Base-by-base conservation (phyloP, 2,888 invertebrate species). In the Cetonia aurata region DNA sequence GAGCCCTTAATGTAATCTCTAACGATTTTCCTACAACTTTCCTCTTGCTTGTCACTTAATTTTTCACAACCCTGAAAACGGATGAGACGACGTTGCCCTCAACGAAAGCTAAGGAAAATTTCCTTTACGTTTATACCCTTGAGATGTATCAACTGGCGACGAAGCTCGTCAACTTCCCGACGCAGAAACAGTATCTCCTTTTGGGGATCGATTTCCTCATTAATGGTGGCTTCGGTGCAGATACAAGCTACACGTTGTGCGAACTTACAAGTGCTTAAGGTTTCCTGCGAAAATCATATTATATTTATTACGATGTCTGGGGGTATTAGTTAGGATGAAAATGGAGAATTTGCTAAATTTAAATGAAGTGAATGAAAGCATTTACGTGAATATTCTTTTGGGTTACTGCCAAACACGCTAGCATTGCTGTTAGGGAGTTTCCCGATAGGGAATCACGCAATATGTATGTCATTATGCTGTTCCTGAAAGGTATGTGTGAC, bases 211-310 rank as follows among this genome's bases (percentile, higher is more conserved):
- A 73, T 70, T 44, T 82, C 78, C 73, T 85, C 82, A 72, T 86
- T 85, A 53, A 86, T 78, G 17, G 80, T 80, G 6, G 86, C 84
- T 65, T 86, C 85, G 71, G 87, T 86, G 65, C 78, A 84, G 13
- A 88, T 83, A 50, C 86, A 75, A 2, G 87, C 86, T 2, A 88
- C 88, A 73, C 87, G 81, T 75, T 88, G 87, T 2, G 88, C 85
- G 76, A 88, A 88, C 79, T 85, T 84, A 75, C 88, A 88, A 33
- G 88, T 88, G 37, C 87, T 86, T 73, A 88, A 77, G 3, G 87
- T 86, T 81, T 88, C 88, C 87, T 88, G 74, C 3, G 25, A 4
- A 46, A 69, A 62, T 17, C 8, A 62, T 52, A 33, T 50, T 1
- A 17, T 4, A 25, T 25, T 25, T 4, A 4, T 3, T 25, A 25